Conservation (phyloP, 2,113 vertebrate genomes). For the Numida meleagris region DNA sequence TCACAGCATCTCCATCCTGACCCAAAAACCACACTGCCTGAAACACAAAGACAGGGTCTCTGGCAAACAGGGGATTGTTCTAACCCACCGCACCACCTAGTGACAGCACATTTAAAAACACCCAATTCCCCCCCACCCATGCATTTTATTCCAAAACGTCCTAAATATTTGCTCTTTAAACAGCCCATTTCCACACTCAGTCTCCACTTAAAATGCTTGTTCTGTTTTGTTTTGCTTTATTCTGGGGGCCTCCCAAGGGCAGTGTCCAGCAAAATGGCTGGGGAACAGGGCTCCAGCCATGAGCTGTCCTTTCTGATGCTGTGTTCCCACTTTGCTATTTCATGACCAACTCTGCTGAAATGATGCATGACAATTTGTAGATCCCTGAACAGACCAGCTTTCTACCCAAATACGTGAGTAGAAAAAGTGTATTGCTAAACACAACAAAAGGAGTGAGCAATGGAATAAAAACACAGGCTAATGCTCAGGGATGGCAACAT, state of each 20-base stretch:
- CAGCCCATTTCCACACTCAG: neutral
- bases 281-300: neutral
- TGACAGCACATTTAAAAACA: conserved; percentile 17
- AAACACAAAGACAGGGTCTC: neutral
- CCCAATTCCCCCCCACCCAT: fast-evolving
- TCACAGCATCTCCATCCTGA: neutral
- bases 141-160: fast-evolving
- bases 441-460: neutral
- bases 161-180: fast-evolving
- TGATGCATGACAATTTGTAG: neutral
- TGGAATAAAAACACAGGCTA: fast-evolving
- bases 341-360: neutral
- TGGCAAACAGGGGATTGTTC: neutral
- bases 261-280: neutral
- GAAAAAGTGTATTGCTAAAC: neutral
- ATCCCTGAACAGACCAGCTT: neutral
- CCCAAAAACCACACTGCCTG: neutral
- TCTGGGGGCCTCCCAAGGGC: neutral
- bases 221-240: neutral
- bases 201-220: neutral
- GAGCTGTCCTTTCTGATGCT: neutral
- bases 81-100: conserved; percentile 62
- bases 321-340: neutral
- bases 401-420: neutral
- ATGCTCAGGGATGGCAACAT: neutral